Conservation (phyloP, 2,797 vertebrate species). For the Clarias fuscus region DNA sequence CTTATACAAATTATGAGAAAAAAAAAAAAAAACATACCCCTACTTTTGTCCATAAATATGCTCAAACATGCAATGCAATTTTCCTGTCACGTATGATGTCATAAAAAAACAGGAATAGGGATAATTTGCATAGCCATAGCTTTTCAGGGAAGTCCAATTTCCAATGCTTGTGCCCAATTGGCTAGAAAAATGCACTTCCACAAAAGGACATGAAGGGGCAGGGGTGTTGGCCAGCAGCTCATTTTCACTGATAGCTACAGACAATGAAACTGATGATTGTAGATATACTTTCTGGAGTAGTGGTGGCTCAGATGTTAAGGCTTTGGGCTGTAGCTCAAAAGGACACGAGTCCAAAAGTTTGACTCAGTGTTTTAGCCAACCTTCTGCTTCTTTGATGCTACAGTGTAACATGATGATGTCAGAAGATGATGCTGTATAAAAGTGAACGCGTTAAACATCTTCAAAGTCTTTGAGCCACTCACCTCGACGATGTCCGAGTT, state of each 20-base stretch:
- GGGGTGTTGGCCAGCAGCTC: too few relatives aligned
- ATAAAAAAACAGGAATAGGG: too few relatives aligned
- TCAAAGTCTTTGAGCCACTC: slow-evolving; percentile 55
- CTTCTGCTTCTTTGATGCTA: neutral
- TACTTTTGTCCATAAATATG: too few relatives aligned
- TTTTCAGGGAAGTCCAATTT: too few relatives aligned
- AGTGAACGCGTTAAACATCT: neutral
- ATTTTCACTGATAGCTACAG: too few relatives aligned
- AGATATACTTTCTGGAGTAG: neutral
- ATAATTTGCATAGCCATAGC: too few relatives aligned
- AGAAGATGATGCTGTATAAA: neutral
- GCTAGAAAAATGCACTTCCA: neutral
- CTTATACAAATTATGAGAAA: too few relatives aligned
- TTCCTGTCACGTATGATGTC: too few relatives aligned
- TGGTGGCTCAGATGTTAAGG: neutral
- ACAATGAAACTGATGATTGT: neutral
- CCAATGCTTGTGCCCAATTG: too few relatives aligned
- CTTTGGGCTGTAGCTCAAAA: neutral
- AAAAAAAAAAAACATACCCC: too few relatives aligned
- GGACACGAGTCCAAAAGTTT: neutral
- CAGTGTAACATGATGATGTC: neutral
- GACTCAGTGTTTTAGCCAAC: neutral
- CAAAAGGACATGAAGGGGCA: neutral
- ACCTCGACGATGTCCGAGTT: slow-evolving; percentile 90
- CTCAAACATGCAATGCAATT: too few relatives aligned